Conservation (phyloP, 2,797 vertebrate species). For the Siniperca obscura region DNA sequence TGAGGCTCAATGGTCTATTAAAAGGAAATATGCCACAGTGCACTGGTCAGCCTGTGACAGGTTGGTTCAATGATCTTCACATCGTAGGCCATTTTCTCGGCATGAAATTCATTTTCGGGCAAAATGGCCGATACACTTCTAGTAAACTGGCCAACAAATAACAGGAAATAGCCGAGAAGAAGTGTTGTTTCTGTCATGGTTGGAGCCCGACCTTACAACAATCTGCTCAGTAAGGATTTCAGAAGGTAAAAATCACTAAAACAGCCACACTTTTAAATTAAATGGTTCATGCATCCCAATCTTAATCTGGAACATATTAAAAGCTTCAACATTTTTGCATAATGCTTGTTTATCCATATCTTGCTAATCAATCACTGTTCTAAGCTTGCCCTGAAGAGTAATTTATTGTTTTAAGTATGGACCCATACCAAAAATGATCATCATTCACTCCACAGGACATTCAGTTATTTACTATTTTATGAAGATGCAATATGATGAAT, state of each 20-base stretch:
- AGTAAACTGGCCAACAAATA: conserved; percentile 54
- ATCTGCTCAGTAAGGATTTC: not conserved
- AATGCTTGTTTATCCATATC: not conserved
- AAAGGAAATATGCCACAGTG: conserved; percentile 59
- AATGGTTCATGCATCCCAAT: not conserved
- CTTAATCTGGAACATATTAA: not conserved
- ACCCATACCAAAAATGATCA: not conserved
- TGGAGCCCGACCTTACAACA: not conserved
- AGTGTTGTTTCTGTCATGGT: conserved; percentile 32
- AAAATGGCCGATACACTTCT: conserved; percentile 44
- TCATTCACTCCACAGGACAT: not conserved
- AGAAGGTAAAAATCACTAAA: not conserved
- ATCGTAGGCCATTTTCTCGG: conserved; percentile 53
- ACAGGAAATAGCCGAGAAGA: conserved; percentile 12
- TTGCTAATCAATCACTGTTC: not conserved
- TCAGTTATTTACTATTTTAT: not conserved
- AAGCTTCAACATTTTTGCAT: not conserved
- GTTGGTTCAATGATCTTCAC: conserved; percentile 58
- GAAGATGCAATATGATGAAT: not conserved
- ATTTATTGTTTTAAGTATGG: not conserved
- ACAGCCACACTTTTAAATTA: not conserved
- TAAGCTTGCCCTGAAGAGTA: not conserved
- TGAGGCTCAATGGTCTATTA: conserved; percentile 55
- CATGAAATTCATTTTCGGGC: conserved; percentile 54
- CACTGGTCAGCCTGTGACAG: conserved; percentile 65